Evolutionary conservation across 2,888 invertebrate species (phyloP).

Genomic region (Lochmaea crataegi): DNA sequence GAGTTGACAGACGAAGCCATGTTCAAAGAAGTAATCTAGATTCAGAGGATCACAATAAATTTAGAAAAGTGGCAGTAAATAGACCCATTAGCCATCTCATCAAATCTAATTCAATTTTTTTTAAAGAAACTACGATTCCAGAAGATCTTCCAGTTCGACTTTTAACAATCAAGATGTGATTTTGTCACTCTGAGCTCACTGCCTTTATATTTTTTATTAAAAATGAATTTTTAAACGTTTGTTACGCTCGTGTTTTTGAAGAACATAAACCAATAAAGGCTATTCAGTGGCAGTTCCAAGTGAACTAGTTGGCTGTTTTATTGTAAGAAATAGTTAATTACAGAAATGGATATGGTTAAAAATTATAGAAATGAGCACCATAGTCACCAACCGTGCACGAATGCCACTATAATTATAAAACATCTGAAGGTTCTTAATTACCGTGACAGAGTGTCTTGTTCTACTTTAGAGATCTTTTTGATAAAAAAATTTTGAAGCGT

Average conservation of each 20-base stretch:
- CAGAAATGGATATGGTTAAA: slow-evolving; percentile 51
- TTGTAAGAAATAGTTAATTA: slow-evolving; percentile 48
- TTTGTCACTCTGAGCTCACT: too few relatives aligned
- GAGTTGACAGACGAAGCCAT: too few relatives aligned
- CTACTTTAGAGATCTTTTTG: slow-evolving; percentile 48
- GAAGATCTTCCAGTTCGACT: too few relatives aligned
- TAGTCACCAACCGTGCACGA: slow-evolving; percentile 57
- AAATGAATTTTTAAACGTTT: background rate
- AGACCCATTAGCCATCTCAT: too few relatives aligned
- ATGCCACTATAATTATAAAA: slow-evolving; percentile 57
- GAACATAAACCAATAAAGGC: slow-evolving; percentile 31
- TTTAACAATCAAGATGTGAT: too few relatives aligned
- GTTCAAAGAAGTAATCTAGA: too few relatives aligned
- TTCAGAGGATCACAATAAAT: too few relatives aligned
- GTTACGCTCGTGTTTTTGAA: slow-evolving; percentile 5
- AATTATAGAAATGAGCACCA: slow-evolving; percentile 48
- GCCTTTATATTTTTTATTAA: too few relatives aligned
- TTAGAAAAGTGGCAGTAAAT: too few relatives aligned
- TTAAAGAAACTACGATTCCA: too few relatives aligned
- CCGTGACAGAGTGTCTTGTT: slow-evolving; percentile 58
- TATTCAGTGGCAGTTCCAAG: slow-evolving; percentile 31
- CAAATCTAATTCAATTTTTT: too few relatives aligned
- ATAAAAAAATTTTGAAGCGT: slow-evolving; percentile 45
- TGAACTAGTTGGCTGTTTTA: slow-evolving; percentile 41
- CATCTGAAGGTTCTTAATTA: slow-evolving; percentile 54